These are phyloP conservation scores for Lamellibrachia satsuma DNA, from an alignment of 2,888 invertebrate species.

Conservation along the genomic window DNA sequence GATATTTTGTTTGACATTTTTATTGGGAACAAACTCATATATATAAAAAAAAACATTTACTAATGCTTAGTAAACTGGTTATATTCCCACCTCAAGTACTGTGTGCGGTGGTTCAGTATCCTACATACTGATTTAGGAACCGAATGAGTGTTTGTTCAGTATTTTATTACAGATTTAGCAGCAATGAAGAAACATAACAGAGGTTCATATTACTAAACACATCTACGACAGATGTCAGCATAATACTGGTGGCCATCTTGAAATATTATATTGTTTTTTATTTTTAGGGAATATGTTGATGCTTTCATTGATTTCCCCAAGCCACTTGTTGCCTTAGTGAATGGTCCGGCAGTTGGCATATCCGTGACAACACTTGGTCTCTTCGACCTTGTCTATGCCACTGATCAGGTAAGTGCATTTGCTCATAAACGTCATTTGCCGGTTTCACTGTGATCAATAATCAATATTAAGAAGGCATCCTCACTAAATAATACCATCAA, in stretches of 20 bases:
- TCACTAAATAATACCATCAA: background rate
- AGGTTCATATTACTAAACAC: background rate
- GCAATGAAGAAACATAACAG: background rate
- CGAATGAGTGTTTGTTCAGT: no score
- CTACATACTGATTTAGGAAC: no score
- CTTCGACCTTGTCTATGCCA: slow-evolving; percentile 88
- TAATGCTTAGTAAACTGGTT: no score
- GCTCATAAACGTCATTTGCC: background rate
- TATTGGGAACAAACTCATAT: no score
- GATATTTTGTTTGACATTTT: no score
- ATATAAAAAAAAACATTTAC: no score
- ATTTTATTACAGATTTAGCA: background rate
- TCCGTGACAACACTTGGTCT: slow-evolving; percentile 84
- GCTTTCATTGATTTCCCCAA: slow-evolving; percentile 89
- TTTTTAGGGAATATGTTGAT: slow-evolving; percentile 73
- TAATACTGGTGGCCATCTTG: background rate
- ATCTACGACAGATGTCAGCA: background rate
- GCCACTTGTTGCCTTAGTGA: slow-evolving; percentile 84
- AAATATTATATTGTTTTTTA: background rate
- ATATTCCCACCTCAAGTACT: no score
- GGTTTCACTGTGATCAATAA: background rate
- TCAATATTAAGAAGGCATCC: background rate
- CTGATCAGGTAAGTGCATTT: slow-evolving; percentile 72
- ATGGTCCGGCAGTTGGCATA: slow-evolving; percentile 94
- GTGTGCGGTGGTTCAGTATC: no score